Base-by-base conservation (phyloP, 1,140 invertebrate genomes). In the Liolophura sinensis region DNA sequence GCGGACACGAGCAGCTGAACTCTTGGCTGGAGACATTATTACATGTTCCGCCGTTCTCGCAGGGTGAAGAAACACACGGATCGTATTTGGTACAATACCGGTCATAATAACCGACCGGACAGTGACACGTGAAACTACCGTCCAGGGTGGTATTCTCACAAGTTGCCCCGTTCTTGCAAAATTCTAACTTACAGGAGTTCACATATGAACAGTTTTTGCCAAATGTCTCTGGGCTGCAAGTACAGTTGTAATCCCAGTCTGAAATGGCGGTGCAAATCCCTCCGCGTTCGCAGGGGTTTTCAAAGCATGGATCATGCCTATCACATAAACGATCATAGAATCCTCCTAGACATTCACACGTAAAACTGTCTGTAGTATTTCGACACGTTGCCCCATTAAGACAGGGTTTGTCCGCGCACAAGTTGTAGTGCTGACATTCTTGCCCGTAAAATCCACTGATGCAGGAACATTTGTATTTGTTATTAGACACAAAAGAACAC, bases 381-480 rank as follows among this genome's bases (percentile, higher is more conserved):
- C 65, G 65, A 57, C 70, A 70, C 12, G 62, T 73, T 25, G 79
- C 81, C 16, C 73, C 73, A 62, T 73, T 61, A 24, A 59, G 31
- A 51, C 77, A 78, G 1, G 69, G 67, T 20, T 61, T 40, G 14
- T 47, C 50, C 25, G 62, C 46, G 48, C 74, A 76, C 6, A 62
- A 63, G 55, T 79, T 69, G 60, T 64, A 71, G 22, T 70, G 40
- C 22, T 76, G 71, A 47, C 96, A 98, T 63, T 91, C 91, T 0
- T 65, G 58, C 0, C 79, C 79, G 49, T 72, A 71, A 51, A 65
- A 79, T 46, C 75, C 73, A 15, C 78, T 95, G 90, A 93, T 92
- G 77, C 96, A 98, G 18, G 92, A 93, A 81, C 96, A 98, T 9
- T 93, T 91, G 55, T 73, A 74, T 12, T 46, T 50, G 1, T 49